Evolutionary conservation across 2,888 invertebrate species (phyloP).

Genomic region (Drosophila infuscata): DNA sequence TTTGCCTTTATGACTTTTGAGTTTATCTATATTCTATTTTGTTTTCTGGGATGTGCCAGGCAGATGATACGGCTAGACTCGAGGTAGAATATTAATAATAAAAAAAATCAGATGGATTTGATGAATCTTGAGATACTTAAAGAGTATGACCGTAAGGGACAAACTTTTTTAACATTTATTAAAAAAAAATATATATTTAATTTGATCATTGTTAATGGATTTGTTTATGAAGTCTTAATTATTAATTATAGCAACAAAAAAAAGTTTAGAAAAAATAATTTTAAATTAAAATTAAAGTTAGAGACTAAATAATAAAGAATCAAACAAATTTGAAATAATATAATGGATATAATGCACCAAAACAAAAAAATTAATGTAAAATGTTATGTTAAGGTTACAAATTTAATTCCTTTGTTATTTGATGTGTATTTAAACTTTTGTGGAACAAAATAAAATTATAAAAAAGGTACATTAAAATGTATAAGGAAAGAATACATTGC

Average conservation of each 20-base stretch:
- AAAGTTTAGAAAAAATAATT: too few species aligned
- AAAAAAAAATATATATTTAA: background rate
- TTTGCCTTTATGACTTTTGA: constrained; percentile 51
- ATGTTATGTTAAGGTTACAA: too few species aligned
- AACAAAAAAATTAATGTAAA: too few species aligned
- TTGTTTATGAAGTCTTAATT: background rate
- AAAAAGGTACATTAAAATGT: too few species aligned
- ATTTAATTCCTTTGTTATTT: too few species aligned
- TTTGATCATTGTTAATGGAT: background rate
- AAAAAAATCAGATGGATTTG: constrained; percentile 4
- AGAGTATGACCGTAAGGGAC: background rate
- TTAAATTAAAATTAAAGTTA: background rate
- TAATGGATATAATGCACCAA: background rate
- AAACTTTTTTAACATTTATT: background rate
- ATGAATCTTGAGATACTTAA: background rate
- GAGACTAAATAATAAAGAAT: background rate
- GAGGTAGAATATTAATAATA: constrained; percentile 2
- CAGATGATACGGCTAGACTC: constrained; percentile 2
- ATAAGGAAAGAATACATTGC: too few species aligned
- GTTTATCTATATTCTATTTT: constrained; percentile 35
- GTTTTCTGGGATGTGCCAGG: constrained; percentile 3
- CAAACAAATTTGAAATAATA: background rate
- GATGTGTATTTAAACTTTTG: too few species aligned
- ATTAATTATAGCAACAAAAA: background rate
- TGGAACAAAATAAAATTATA: too few species aligned